phyloP scores from a whole-genome alignment of 2,797 vertebrate species.

The Zalophus californianus region DNA sequence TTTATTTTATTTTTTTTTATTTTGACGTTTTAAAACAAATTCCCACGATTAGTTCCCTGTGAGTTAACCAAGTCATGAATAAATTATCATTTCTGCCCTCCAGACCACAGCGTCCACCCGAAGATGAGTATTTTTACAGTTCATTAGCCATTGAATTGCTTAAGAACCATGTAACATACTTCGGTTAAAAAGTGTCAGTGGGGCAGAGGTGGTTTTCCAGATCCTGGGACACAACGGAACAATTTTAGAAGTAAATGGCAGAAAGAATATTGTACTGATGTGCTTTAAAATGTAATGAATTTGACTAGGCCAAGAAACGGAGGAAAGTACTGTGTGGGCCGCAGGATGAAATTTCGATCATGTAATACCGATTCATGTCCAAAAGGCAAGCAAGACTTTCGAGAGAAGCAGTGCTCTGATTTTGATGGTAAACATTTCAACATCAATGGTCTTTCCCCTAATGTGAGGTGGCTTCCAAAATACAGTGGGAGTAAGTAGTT shows the following conservation, averaged over 20 bases:
- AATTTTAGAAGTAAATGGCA: slow-evolving; percentile 49
- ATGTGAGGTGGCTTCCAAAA: slow-evolving; percentile 97
- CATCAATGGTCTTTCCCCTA: slow-evolving; percentile 95
- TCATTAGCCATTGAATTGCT: not conserved
- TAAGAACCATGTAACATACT: not conserved
- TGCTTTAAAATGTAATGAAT: slow-evolving; percentile 76
- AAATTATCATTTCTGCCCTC: not conserved
- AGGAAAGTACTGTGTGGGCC: slow-evolving; percentile 97
- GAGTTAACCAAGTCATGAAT: not conserved
- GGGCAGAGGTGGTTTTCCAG: not conserved
- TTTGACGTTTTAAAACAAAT: slow-evolving; percentile 31
- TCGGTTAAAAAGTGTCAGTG: not conserved
- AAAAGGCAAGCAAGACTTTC: slow-evolving; percentile 94
- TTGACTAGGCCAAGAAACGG: slow-evolving; percentile 94
- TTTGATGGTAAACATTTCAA: slow-evolving; percentile 98
- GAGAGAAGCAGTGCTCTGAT: slow-evolving; percentile 96
- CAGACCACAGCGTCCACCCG: not conserved
- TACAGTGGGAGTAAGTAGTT: slow-evolving; percentile 97
- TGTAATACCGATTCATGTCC: slow-evolving; percentile 98
- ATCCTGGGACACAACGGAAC: slow-evolving; percentile 51
- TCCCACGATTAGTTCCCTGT: not conserved
- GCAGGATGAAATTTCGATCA: slow-evolving; percentile 98
- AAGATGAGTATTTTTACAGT: not conserved
- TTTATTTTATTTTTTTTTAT: not conserved
- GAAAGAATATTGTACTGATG: slow-evolving; percentile 60